Evolutionary conservation across 92 coral and sea anemone genomes (phyloP).

Genomic region (Zoanthus sociatus): DNA sequence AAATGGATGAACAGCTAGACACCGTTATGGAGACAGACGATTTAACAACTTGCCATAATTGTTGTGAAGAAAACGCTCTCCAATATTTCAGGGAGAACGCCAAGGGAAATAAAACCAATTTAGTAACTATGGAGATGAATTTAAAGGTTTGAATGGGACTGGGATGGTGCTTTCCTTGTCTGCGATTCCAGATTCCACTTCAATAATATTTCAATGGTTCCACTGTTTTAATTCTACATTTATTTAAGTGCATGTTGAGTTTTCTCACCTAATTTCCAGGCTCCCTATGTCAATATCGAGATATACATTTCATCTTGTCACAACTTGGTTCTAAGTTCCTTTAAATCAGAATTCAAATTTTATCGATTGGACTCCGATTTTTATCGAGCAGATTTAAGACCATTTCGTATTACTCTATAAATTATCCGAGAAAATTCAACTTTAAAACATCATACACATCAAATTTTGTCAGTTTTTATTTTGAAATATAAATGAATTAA

Average conservation of each 20-base stretch:
- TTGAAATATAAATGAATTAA: no score
- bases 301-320: not conserved
- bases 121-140: not conserved
- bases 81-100: not conserved
- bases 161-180: no score
- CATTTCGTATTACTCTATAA: not conserved
- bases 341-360: not conserved
- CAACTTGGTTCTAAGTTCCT: not conserved
- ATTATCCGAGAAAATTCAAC: no score
- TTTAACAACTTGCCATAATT: not conserved
- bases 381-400: no score
- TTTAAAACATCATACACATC: no score
- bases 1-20: not conserved
- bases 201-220: not conserved
- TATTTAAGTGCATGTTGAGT: not conserved
- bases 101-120: not conserved
- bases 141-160: not conserved
- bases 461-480: no score
- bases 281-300: not conserved
- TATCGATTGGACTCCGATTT: no score
- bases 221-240: not conserved
- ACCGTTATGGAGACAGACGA: not conserved
- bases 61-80: slow-evolving; percentile 8
- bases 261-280: not conserved
- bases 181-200: not conserved